These are phyloP conservation scores for Molorchus minor DNA, from an alignment of 2,888 invertebrate species.

Conservation along the genomic window DNA sequence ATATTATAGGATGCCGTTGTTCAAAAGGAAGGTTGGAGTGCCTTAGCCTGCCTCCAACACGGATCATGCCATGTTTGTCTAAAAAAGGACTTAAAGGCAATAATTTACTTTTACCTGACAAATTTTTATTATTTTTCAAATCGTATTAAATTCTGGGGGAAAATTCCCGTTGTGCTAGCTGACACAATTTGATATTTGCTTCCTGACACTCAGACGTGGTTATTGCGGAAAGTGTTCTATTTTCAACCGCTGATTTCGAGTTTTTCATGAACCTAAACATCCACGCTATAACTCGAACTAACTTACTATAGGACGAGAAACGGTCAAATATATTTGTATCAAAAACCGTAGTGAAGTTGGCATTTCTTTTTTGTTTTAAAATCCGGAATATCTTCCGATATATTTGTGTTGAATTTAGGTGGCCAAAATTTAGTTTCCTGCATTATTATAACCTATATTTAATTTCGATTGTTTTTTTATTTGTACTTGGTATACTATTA, in stretches of 20 bases:
- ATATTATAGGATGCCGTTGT: slow-evolving; percentile 31
- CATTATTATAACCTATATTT: too few relatives aligned
- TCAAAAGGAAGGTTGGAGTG: too few relatives aligned
- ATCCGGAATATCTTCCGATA: slow-evolving; percentile 1
- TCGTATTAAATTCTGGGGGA: too few relatives aligned
- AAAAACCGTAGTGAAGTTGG: not conserved
- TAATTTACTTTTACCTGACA: slow-evolving; percentile 20
- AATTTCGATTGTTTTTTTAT: too few relatives aligned
- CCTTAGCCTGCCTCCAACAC: slow-evolving; percentile 31
- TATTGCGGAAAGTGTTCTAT: not conserved
- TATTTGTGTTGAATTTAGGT: slow-evolving; percentile 7
- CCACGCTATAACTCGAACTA: not conserved
- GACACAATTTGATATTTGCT: slow-evolving; percentile 17
- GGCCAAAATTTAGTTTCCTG: slow-evolving; percentile 2
- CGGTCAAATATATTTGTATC: not conserved
- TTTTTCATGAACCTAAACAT: not conserved
- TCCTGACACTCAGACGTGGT: not conserved
- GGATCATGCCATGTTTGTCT: slow-evolving; percentile 23
- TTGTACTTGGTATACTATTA: too few relatives aligned
- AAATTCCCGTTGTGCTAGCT: slow-evolving; percentile 18
- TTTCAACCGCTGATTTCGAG: not conserved
- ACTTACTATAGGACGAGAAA: not conserved
- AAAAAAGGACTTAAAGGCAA: slow-evolving; percentile 22
- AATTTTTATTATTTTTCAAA: not conserved
- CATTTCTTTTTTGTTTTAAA: slow-evolving; percentile 5